These are phyloP conservation scores for Dromococcyx pavoninus DNA, from an alignment of 2,797 vertebrate genomes.

Conservation along the genomic window DNA sequence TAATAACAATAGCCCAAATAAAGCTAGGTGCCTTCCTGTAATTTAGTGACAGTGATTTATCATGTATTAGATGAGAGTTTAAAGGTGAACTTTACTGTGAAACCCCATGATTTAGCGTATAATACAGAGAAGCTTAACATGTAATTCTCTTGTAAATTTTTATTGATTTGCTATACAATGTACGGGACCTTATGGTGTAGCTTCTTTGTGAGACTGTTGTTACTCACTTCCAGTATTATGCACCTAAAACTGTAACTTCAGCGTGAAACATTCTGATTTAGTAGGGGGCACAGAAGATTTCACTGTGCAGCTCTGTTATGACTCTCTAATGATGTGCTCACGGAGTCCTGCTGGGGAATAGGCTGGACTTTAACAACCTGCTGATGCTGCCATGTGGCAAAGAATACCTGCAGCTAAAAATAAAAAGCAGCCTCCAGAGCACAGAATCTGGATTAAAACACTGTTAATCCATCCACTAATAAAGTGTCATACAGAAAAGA, in stretches of 20 bases:
- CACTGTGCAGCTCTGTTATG: background rate
- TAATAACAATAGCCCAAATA: slow-evolving; percentile 13
- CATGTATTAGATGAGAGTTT: background rate
- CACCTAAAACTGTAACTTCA: background rate
- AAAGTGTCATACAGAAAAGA: background rate
- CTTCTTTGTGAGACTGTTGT: background rate
- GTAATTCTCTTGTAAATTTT: slow-evolving; percentile 56
- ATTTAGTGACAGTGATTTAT: slow-evolving; percentile 18
- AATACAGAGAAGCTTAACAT: background rate
- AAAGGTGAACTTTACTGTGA: slow-evolving; percentile 37
- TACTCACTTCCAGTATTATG: background rate
- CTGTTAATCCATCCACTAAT: background rate
- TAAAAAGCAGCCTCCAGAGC: background rate
- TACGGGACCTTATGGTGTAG: background rate
- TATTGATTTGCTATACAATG: slow-evolving; percentile 58
- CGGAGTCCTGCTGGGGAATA: background rate
- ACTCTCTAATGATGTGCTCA: background rate
- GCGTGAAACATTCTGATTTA: background rate
- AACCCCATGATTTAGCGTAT: slow-evolving; percentile 41
- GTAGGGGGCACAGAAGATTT: background rate
- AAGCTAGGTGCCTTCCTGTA: background rate
- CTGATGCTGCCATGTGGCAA: background rate
- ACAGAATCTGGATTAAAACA: background rate
- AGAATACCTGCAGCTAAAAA: background rate
- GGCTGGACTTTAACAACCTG: background rate